Evolutionary conservation across 1,140 invertebrate species (phyloP).

Genomic region (Drosophila sechellia): DNA sequence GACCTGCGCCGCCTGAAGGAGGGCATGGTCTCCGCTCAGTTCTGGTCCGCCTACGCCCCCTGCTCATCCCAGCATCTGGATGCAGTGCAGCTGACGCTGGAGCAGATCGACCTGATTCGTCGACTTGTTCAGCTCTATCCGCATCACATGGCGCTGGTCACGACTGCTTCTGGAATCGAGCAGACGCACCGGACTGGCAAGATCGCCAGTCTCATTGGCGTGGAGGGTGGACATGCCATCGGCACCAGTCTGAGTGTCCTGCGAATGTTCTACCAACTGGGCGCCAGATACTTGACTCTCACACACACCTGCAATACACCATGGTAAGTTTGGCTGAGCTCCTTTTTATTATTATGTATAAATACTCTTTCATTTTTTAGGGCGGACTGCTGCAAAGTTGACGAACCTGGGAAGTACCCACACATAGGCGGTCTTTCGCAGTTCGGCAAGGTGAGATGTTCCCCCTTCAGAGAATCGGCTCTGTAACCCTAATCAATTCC

Average conservation of each 20-base stretch:
- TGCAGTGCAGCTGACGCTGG: constrained; percentile 93
- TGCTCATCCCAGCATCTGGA: constrained; percentile 94
- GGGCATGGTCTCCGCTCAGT: constrained; percentile 92
- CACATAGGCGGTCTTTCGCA: constrained; percentile 89
- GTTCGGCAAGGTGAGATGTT: constrained; percentile 89
- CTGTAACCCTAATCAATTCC: not conserved
- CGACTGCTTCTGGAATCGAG: constrained; percentile 89
- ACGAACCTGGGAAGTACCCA: constrained; percentile 89
- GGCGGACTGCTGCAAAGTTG: constrained; percentile 90
- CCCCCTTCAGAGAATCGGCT: too few species aligned
- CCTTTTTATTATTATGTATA: not conserved
- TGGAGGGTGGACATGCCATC: constrained; percentile 94
- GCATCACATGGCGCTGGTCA: constrained; percentile 91
- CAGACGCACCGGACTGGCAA: constrained; percentile 87
- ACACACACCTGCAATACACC: constrained; percentile 95
- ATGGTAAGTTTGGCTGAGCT: constrained; percentile 86
- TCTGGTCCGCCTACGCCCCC: constrained; percentile 95
- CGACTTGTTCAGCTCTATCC: constrained; percentile 92
- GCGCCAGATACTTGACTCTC: constrained; percentile 93
- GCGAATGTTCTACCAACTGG: constrained; percentile 92
- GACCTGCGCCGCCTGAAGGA: constrained; percentile 89
- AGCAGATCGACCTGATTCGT: constrained; percentile 94
- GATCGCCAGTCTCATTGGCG: constrained; percentile 91
- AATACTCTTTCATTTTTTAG: constrained; percentile 75
- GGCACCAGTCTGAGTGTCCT: constrained; percentile 93